A percentile compares a stretch with the other conserved stretches of the same genome.
Evolutionary conservation across 2,113 vertebrate genomes (phyloP).

Genomic region (Rhea americana): DNA sequence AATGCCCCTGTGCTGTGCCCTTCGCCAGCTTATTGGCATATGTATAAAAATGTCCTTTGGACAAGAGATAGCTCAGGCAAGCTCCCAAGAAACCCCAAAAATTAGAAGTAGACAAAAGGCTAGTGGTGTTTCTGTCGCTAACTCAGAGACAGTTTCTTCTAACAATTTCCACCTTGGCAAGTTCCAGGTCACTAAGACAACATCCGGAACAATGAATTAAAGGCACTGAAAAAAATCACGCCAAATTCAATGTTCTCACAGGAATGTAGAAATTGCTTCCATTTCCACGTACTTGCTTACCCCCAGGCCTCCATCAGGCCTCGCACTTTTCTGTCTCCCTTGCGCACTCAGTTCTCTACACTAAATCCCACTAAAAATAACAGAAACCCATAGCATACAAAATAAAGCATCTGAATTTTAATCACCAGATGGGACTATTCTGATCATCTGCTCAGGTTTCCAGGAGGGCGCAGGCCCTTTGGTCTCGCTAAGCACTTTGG

Average conservation of each 20-base stretch:
- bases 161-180: conserved; percentile 2
- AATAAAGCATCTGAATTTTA: neutral
- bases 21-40: conserved; percentile 1
- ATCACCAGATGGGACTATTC: neutral
- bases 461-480: neutral
- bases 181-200: neutral
- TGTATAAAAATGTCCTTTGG: conserved; percentile 36
- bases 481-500: neutral
- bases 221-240: neutral
- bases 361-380: neutral
- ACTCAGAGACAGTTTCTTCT: neutral
- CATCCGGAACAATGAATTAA: neutral
- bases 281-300: neutral
- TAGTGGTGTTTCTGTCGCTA: conserved; percentile 9
- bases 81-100: conserved; percentile 44
- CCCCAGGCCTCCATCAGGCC: neutral
- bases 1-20: neutral
- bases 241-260: neutral
- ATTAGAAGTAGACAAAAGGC: conserved; percentile 29
- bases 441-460: neutral
- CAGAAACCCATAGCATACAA: neutral
- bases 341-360: neutral
- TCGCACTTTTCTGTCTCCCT: neutral
- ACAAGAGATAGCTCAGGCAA: conserved; percentile 36
- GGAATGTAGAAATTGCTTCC: neutral